Base-by-base conservation (phyloP, 2,888 invertebrate genomes). In the Cheiracanthium punctorium region DNA sequence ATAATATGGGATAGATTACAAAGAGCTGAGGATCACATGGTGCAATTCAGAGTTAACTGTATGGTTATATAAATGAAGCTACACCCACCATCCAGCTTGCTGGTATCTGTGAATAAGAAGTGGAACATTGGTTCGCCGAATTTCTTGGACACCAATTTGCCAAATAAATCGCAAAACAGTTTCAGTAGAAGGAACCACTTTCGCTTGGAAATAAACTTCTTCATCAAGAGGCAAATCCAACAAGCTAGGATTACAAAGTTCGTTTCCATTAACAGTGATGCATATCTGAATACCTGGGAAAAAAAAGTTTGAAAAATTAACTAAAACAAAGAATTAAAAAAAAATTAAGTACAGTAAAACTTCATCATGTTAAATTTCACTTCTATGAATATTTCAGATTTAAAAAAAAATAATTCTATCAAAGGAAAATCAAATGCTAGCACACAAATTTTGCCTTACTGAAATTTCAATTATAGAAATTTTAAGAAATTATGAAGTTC, bases 31-130 rank as follows among this genome's bases (percentile, higher is more conserved):
- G 20, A 41, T n/a, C n/a, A n/a, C n/a, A n/a, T n/a, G n/a, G n/a
- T n/a, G n/a, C n/a, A n/a, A n/a, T n/a, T n/a, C n/a, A n/a, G n/a
- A n/a, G n/a, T n/a, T n/a, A n/a, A n/a, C n/a, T n/a, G n/a, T n/a
- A n/a, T n/a, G n/a, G n/a, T n/a, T n/a, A n/a, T n/a, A n/a, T n/a
- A n/a, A n/a, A n/a, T n/a, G n/a, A n/a, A n/a, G n/a, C n/a, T n/a
- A 24, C 7, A 58, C 58, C 5, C 70, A 88, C 88, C 77, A 75
- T 69, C 88, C 88, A 64, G 88, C 75, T 41, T 81, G 72, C 43
- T 70, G 80, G 32, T 81, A 88, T 58, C 43, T 64, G 33, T 81
- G 73, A 4, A 24, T 30, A 12, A 88, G 30, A 29, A 43, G 30
- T 0, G 88, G 80, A 30, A 28, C 58, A 30, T 69, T 81, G 12